phyloP scores from a whole-genome alignment of 2,888 invertebrate genomes.

The Monopis laevigella region DNA sequence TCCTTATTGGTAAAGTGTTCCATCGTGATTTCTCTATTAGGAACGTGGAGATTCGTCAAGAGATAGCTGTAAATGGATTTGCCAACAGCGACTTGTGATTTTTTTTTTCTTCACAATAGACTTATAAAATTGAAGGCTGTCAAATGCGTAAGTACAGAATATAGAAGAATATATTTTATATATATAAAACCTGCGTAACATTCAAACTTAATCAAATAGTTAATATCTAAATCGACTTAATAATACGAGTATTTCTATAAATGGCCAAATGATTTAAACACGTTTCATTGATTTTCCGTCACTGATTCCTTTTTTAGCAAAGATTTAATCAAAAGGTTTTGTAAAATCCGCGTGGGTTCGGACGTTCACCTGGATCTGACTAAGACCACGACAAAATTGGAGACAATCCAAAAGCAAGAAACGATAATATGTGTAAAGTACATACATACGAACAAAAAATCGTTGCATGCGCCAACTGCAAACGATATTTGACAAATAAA shows the following conservation, averaged over 20 bases:
- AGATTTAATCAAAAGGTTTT: conserved; percentile 7
- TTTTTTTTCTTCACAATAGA: no score
- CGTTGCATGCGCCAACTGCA: no score
- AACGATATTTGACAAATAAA: no score
- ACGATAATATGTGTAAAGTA: no score
- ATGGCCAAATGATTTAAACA: neutral
- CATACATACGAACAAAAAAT: no score
- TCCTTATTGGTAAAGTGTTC: conserved; percentile 23
- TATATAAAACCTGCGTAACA: no score
- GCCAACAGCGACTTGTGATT: no score
- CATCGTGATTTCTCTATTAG: conserved; percentile 56
- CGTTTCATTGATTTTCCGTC: neutral
- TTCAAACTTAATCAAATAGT: no score
- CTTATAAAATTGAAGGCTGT: no score
- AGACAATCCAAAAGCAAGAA: conserved; percentile 46
- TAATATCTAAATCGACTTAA: no score
- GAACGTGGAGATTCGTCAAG: conserved; percentile 18
- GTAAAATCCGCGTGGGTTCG: conserved; percentile 38
- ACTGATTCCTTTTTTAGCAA: conserved; percentile 8
- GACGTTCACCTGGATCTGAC: conserved; percentile 39
- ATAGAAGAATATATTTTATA: no score
- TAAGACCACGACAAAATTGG: conserved; percentile 28
- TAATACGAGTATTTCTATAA: neutral
- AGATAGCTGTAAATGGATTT: neutral
- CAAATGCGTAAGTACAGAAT: no score